A percentile compares a stretch with the other conserved stretches of the same genome.
These are phyloP conservation scores for Elmis aenea DNA, from an alignment of 2,888 invertebrate genomes.

Conservation along the genomic window DNA sequence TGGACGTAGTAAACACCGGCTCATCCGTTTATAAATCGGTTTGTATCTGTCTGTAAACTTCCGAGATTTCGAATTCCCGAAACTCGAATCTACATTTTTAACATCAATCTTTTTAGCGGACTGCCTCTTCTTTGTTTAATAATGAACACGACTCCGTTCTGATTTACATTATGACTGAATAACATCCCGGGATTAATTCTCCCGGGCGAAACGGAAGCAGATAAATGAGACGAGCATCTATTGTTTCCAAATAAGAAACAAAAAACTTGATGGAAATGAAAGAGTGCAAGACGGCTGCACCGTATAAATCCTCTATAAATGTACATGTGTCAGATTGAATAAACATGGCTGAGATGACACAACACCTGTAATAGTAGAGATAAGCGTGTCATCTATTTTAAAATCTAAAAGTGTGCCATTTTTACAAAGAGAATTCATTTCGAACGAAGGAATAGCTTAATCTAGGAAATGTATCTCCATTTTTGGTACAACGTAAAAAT, in stretches of 20 bases:
- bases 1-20: conserved; percentile 10
- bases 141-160: conserved; percentile 21
- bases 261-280: conserved; percentile 23
- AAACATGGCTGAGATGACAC: not conserved
- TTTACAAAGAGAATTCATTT: no score
- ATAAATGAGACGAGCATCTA: conserved; percentile 26
- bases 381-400: not conserved
- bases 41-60: conserved; percentile 8
- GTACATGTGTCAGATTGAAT: conserved; percentile 25
- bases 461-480: no score
- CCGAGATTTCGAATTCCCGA: conserved; percentile 7
- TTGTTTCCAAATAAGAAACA: conserved; percentile 24
- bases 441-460: no score
- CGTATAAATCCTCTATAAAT: conserved; percentile 32
- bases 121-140: conserved; percentile 12
- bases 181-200: conserved; percentile 26
- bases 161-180: conserved; percentile 25
- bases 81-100: conserved; percentile 16
- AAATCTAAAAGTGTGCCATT: no score
- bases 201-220: conserved; percentile 26
- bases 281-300: conserved; percentile 22
- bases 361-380: not conserved
- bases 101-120: conserved; percentile 18
- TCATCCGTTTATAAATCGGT: conserved; percentile 13
- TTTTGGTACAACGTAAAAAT: no score